These are phyloP conservation scores for Pissodes strobi DNA, from an alignment of 1,140 invertebrate genomes.

Conservation along the genomic window DNA sequence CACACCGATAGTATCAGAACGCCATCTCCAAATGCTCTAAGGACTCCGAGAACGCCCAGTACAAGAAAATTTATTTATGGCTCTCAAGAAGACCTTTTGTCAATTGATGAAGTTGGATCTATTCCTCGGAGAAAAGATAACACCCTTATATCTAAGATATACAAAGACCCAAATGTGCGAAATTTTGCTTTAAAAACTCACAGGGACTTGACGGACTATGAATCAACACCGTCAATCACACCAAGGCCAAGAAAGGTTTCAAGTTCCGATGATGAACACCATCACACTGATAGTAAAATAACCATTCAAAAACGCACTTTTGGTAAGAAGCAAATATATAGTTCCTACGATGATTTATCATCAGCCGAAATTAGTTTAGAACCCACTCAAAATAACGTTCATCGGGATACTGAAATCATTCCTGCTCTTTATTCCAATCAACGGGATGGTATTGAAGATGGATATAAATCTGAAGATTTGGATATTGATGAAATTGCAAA, in stretches of 20 bases:
- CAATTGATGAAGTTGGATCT: slow-evolving; percentile 15
- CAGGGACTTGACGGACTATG: slow-evolving; percentile 2
- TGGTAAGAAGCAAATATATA: not conserved
- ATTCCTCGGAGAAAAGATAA: slow-evolving; percentile 38
- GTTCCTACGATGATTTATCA: slow-evolving; percentile 4
- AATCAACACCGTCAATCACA: not conserved
- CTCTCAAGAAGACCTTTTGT: slow-evolving; percentile 32
- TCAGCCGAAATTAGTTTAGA: slow-evolving; percentile 25
- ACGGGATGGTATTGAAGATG: not conserved
- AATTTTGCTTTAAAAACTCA: slow-evolving; percentile 37
- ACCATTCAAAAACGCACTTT: not conserved
- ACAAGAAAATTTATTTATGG: slow-evolving; percentile 24
- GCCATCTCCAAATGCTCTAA: not conserved
- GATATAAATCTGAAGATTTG: slow-evolving; percentile 14
- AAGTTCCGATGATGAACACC: not conserved
- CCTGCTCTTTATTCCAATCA: not conserved
- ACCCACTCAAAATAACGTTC: not conserved
- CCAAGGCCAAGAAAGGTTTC: not conserved
- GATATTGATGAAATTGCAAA: slow-evolving; percentile 26
- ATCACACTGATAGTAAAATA: not conserved
- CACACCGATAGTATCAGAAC: not conserved
- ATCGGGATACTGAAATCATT: too few species aligned
- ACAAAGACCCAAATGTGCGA: slow-evolving; percentile 39
- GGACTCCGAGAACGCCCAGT: slow-evolving; percentile 7
- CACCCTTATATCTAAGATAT: slow-evolving; percentile 44